Base-by-base conservation (phyloP, 2,888 invertebrate species). In the Criorhina ranunculi region DNA sequence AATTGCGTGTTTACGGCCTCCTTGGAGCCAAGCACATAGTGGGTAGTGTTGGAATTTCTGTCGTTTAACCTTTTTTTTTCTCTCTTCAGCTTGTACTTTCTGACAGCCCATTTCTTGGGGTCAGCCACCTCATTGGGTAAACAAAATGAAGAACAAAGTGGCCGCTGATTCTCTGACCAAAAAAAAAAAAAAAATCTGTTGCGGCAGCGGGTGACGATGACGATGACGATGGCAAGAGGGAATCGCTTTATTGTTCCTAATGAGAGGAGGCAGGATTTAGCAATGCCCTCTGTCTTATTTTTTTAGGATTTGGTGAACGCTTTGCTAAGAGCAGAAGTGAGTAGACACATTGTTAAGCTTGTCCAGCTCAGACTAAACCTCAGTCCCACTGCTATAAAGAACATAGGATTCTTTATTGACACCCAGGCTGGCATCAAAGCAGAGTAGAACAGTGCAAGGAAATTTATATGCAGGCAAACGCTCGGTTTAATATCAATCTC, bases 21-120 rank as follows among this genome's bases (percentile, higher is more conserved):
- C 57, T 44, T 55, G 15, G 17, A 17, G 42, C 42, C 53, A 33
- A 29, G 46, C 70, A 59, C 55, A 53, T 24, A 29, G 55, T 64
- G 55, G 73, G 62, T 64, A 42, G 62, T 55, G 70, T 60, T 62
- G 73, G 73, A 64, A 73, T 73, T 64, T 64, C n/a, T 59, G 59
- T 60, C 62, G 53, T 64, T 73, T 55, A 53, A 53, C 62, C 42
- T 60, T 53, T 73, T 72, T 69, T 51, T 53, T 29, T n/a, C n/a
- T n/a, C n/a, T n/a, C n/a, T n/a, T n/a, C n/a, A 6, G 49, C 9
- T 49, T 59, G 57, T 59, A 24, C 42, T 9, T 53, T 60, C 11
- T 33, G 53, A 33, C 51, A 33, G 17, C 15, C n/a, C n/a, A n/a
- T n/a, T n/a, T n/a, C n/a, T 29, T 19, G 8, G 55, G 73, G 53